Base-by-base conservation (phyloP, 2,888 invertebrate genomes). In the Neocrepidodera transversa region DNA sequence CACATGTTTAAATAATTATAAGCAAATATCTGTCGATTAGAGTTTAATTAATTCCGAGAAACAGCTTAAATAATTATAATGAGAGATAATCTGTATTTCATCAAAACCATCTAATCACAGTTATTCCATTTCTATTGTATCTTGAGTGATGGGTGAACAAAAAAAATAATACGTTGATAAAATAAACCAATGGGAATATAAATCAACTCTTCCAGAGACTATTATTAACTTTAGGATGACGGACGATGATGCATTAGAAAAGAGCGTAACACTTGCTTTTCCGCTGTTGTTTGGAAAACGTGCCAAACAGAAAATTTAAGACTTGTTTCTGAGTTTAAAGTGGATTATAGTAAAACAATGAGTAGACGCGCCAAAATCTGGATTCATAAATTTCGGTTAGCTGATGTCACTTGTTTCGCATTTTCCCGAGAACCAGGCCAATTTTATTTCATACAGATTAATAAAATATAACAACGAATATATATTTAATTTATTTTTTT, bases 161-260 rank as follows among this genome's bases (percentile, higher is more conserved):
- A n/a, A n/a, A n/a, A n/a, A n/a, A n/a, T n/a, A n/a, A n/a, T n/a
- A 11, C 14, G 17, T 28, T 18, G 28, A 42, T 52, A 42, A 52
- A 52, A 52, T 30, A 42, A 10, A 20, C 18, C 42, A 13, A 14
- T 17, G 42, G 42, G 42, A 40, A 42, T 52, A 52, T 52, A 52
- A 52, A 52, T 52, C 52, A 52, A 26, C 18, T 52, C 18, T 30
- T 40, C 42, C 11, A 7, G 11, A 8, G 30, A 18, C 17, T 18
- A 52, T 42, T 52, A 52, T 52, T 42, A 42, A 52, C 30, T 52
- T 52, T 52, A 32, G 13, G 42, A 52, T 52, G 52, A 52, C 42
- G 52, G 52, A 52, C 28, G 52, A 42, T 42, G 52, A 52, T 52
- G 52, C 42, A 52, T 51, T 51, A 51, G 26, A n/a, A 50, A 36